Conservation (phyloP, 2,888 invertebrate genomes). For the Petrolisthes manimaculis region DNA sequence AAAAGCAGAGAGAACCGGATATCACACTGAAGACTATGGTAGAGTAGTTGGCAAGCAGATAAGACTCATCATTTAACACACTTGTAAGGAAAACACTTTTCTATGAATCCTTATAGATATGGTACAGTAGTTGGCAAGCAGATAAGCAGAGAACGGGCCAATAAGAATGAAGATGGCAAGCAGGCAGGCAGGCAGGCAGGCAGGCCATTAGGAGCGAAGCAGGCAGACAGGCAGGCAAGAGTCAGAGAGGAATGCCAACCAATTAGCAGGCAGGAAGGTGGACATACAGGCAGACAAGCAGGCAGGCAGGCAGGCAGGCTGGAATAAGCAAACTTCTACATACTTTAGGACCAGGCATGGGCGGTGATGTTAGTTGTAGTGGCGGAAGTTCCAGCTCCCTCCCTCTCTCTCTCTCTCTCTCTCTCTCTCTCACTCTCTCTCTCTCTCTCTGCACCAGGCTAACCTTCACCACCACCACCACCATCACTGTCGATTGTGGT, state of each 20-base stretch:
- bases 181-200: not conserved
- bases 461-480: not conserved
- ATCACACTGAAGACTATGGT: too few species aligned
- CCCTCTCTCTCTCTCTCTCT: not conserved
- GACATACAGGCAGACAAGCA: conserved; percentile 2
- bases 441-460: not conserved
- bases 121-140: too few species aligned
- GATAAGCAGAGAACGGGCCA: not conserved
- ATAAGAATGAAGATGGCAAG: too few species aligned
- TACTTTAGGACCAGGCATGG: not conserved
- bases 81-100: too few species aligned
- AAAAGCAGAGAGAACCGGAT: not conserved
- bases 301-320: conserved; percentile 13
- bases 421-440: not conserved
- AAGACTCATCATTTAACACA: too few species aligned
- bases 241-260: not conserved
- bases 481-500: not conserved
- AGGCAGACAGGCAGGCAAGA: not conserved
- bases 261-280: not conserved
- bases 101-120: too few species aligned
- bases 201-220: too few species aligned
- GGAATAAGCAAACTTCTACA: too few species aligned
- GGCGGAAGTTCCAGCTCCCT: not conserved
- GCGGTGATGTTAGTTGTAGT: conserved; percentile 17
- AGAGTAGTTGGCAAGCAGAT: too few species aligned